A percentile compares a stretch with the other conserved stretches of the same genome.
Conservation (phyloP, 2,888 invertebrate species). For the Euplagia quadripunctaria region DNA sequence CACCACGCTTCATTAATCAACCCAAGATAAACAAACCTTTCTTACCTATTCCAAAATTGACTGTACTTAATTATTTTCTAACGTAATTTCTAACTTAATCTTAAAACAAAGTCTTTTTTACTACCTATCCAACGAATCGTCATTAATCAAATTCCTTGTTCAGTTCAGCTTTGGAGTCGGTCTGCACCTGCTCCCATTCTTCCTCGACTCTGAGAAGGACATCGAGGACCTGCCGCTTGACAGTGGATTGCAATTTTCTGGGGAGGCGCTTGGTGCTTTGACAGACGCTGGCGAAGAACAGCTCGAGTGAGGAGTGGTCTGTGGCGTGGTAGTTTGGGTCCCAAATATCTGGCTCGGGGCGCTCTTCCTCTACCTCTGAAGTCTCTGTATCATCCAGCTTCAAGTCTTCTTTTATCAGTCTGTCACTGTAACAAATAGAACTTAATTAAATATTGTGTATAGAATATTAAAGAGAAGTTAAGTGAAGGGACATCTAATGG, state of each 20-base stretch:
- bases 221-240: conserved; percentile 77
- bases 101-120: neutral
- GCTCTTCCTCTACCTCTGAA: conserved; percentile 68
- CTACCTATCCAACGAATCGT: neutral
- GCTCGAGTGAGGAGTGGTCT: conserved; percentile 72
- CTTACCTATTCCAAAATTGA: neutral
- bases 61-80: neutral
- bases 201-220: conserved; percentile 74
- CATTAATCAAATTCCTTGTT: conserved; percentile 49
- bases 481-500: too few species aligned
- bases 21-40: neutral
- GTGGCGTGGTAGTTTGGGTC: conserved; percentile 49
- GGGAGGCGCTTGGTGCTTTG: conserved; percentile 77
- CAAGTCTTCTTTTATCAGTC: conserved; percentile 55
- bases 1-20: neutral
- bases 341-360: conserved; percentile 60
- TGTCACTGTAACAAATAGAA: conserved; percentile 16
- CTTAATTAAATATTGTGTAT: neutral
- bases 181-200: conserved; percentile 64
- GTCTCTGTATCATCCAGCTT: conserved; percentile 70
- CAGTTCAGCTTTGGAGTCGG: conserved; percentile 46
- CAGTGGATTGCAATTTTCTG: conserved; percentile 61
- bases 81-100: neutral
- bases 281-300: conserved; percentile 83
- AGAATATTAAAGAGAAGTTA: neutral